These are phyloP conservation scores for Rhimphoctona megacephalus DNA, from an alignment of 2,888 invertebrate species.

Conservation along the genomic window DNA sequence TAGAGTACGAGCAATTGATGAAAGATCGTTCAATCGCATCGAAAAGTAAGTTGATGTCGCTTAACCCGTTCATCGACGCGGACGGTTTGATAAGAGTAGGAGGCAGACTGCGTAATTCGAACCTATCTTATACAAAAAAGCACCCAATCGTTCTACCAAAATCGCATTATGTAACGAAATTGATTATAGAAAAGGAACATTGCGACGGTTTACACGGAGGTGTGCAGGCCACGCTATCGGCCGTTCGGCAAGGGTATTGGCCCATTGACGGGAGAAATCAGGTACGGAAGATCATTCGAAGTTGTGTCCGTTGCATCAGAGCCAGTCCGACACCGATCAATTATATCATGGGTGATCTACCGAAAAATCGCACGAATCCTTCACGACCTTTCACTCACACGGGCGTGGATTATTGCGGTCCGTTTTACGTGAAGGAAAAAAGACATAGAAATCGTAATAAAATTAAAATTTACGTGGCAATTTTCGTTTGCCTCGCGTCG, in stretches of 20 bases:
- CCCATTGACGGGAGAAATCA: slow-evolving; percentile 56
- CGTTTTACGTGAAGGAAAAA: no score
- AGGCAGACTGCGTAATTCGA: slow-evolving; percentile 1
- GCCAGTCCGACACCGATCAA: slow-evolving; percentile 19
- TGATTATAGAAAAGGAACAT: slow-evolving; percentile 41
- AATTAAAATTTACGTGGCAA: slow-evolving; percentile 63
- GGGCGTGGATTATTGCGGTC: no score
- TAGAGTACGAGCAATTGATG: neutral
- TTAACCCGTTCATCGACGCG: neutral
- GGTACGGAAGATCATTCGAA: slow-evolving; percentile 42
- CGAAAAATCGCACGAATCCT: slow-evolving; percentile 6
- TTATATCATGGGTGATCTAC: slow-evolving; percentile 57
- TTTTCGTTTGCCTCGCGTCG: slow-evolving; percentile 64
- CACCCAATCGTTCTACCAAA: slow-evolving; percentile 52
- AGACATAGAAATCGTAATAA: no score
- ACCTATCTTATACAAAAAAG: neutral
- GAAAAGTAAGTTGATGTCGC: neutral
- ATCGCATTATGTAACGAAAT: slow-evolving; percentile 30
- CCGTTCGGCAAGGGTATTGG: slow-evolving; percentile 62
- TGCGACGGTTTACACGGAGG: slow-evolving; percentile 59
- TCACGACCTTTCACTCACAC: no score
- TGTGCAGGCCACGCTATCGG: slow-evolving; percentile 61
- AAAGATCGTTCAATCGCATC: neutral
- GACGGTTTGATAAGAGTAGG: slow-evolving; percentile 34
- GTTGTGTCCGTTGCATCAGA: slow-evolving; percentile 41